A percentile compares a stretch with the other conserved stretches of the same genome.
Evolutionary conservation across 2,888 invertebrate species (phyloP).

Genomic region (Capitulum mitella): DNA sequence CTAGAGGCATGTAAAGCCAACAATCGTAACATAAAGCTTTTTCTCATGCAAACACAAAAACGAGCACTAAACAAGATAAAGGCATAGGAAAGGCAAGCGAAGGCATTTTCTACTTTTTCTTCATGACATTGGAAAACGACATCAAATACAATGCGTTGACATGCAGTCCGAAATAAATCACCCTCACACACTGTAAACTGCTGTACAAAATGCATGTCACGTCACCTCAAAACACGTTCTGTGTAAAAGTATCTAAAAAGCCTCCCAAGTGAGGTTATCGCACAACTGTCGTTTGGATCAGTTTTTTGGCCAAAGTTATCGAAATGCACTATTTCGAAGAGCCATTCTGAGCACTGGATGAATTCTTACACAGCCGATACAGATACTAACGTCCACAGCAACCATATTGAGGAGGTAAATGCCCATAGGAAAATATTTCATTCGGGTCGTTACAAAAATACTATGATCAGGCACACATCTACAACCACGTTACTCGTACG

Average conservation of each 20-base stretch:
- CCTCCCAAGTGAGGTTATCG: not conserved
- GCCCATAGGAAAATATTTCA: not conserved
- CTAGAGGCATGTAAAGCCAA: not conserved
- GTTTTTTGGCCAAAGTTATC: too few species aligned
- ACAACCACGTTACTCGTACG: too few species aligned
- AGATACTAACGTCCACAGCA: not conserved
- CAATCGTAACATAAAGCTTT: not conserved
- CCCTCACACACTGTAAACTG: too few species aligned
- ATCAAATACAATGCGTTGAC: too few species aligned
- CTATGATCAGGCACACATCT: not conserved
- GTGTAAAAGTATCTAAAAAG: not conserved
- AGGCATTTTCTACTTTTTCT: too few species aligned
- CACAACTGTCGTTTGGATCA: not conserved
- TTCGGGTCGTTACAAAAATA: not conserved
- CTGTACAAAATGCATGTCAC: too few species aligned
- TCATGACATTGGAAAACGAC: too few species aligned
- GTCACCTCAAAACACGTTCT: too few species aligned
- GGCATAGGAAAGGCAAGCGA: too few species aligned
- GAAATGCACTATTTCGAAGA: too few species aligned
- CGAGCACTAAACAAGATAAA: not conserved
- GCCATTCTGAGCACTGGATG: not conserved
- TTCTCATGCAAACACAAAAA: not conserved
- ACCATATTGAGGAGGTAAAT: not conserved
- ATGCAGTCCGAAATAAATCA: too few species aligned
- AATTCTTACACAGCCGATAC: not conserved